Base-by-base conservation (phyloP, 2,797 vertebrate species). In the Notamacropus eugenii region DNA sequence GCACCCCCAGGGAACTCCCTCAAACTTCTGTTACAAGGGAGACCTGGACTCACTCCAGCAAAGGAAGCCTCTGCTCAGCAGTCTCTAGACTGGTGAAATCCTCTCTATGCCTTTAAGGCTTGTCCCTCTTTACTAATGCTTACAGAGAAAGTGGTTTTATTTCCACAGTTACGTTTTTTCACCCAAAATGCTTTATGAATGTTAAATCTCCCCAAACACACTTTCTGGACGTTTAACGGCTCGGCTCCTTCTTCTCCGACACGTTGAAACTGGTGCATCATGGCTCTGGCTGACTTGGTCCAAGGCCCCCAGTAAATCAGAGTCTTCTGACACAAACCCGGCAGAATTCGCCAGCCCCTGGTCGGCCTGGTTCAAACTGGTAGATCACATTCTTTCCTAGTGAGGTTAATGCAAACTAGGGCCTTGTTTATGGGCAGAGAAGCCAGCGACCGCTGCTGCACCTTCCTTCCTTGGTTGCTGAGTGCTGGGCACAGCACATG, bases 61-160 rank as follows among this genome's bases (percentile, higher is more conserved):
- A 8, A 19, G 34, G 62, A 74, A 74, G 34, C 14, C 13, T 19
- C 34, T 14, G n/a, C 62, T 74, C 62, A 16, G 34, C 5, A 31
- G 34, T 67, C 62, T 14, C 62, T n/a, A 16, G 29, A 67, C 34
- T 12, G 16, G 4, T 1, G 22, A 67, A 19, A 67, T 19, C 34
- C 34, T 14, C 5, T 5, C 31, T 67, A 13, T 14, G 9, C n/a
- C 14, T n/a, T n/a, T 8, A 19, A 19, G 29, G 29, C 10, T 3
- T 3, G 22, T 2, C 12, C 52, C 8, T 27, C 24, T 56, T 24
- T 3, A 0, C n/a, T 8, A n/a, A 34, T 8, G 1, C 13, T 56
- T 2, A 22, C 1, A 1, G 3, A 50, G 27, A 0, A 0, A 52
- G 3, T 27, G 16, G 10, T 5, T 10, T 46, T 54, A 5, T 1